phyloP scores from a whole-genome alignment of 1,140 invertebrate genomes.

The Pseudachorutes palmiensis region DNA sequence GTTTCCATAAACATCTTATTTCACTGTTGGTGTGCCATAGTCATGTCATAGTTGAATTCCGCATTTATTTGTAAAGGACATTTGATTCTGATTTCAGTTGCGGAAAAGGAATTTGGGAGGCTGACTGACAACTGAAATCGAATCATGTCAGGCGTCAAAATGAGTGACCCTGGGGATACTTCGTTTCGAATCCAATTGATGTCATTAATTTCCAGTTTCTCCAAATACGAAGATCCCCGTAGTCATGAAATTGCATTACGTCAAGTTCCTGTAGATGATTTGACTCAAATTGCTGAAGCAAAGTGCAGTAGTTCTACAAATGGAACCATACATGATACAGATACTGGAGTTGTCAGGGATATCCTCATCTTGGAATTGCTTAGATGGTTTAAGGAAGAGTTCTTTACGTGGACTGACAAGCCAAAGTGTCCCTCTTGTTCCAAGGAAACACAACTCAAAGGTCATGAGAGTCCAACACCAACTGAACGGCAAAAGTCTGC shows the following conservation, averaged over 20 bases:
- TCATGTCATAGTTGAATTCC: too few relatives aligned
- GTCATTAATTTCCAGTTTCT: background rate
- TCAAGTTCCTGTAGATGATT: constrained; percentile 52
- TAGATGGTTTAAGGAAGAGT: constrained; percentile 82
- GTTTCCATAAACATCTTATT: too few relatives aligned
- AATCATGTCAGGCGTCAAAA: background rate
- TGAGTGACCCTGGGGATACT: background rate
- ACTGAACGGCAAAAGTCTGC: constrained; percentile 46
- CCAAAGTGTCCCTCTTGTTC: constrained; percentile 63
- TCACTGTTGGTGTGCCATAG: too few relatives aligned
- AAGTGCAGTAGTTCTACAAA: constrained; percentile 52
- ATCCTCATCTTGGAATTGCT: constrained; percentile 68
- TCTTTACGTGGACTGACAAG: constrained; percentile 83
- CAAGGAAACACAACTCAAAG: constrained; percentile 43
- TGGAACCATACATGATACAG: constrained; percentile 45
- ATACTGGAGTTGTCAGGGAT: constrained; percentile 55
- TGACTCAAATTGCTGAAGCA: constrained; percentile 52
- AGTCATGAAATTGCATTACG: constrained; percentile 50
- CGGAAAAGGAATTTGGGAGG: too few relatives aligned
- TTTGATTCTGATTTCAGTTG: too few relatives aligned
- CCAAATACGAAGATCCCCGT: constrained; percentile 53
- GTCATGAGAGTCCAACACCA: constrained; percentile 35
- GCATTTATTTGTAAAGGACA: too few relatives aligned
- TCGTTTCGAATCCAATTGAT: background rate
- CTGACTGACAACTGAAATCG: constrained; percentile 4